Base-by-base conservation (phyloP, 2,113 vertebrate species). In the Melanerpes formicivorus region DNA sequence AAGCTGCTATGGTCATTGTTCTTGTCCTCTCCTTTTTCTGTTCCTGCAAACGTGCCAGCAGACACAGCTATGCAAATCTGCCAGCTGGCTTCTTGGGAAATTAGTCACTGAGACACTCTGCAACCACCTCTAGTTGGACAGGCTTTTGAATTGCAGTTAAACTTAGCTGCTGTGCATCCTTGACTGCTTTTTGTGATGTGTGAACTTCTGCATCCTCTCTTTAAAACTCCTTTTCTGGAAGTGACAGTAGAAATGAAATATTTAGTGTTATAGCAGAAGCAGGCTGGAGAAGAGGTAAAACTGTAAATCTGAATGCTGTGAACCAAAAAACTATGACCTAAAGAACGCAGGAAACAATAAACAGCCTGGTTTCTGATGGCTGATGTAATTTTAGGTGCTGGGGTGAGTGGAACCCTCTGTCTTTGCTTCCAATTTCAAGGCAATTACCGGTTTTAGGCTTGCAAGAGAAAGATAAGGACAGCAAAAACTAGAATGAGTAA, bases 381-480 rank as follows among this genome's bases (percentile, higher is more conserved):
- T 76, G 60, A 44, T 84, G 17, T 70, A 81, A 44, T 48, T 84
- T 70, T 48, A 55, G 27, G 25, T 84, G 82, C 73, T 16, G 13
- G 82, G 7, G 5, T 1, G 19, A 52, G 46, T 29, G 9, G 32
- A 77, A 26, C 19, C 5, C 11, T 84, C 27, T 75, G 52, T 79
- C 18, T 46, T 58, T 74, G 25, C 87, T 71, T 60, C 23, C 10
- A 16, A 0, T 67, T 89, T 78, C 65, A 85, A 34, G 64, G 34
- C 44, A 78, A 42, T 93, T 90, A 70, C 29, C 92, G 25, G 54
- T 89, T 89, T 78, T 80, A 91, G 56, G n/a, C 54, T 89, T 89
- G 72, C 65, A 78, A 82, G 58, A 83, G 84, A 69, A 93, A 87
- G 93, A 78, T 90, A 87, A 88, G 48, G 55, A 52, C 37, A 59